Base-by-base conservation (phyloP, 1,140 invertebrate genomes). In the Cecropterus lyciades region DNA sequence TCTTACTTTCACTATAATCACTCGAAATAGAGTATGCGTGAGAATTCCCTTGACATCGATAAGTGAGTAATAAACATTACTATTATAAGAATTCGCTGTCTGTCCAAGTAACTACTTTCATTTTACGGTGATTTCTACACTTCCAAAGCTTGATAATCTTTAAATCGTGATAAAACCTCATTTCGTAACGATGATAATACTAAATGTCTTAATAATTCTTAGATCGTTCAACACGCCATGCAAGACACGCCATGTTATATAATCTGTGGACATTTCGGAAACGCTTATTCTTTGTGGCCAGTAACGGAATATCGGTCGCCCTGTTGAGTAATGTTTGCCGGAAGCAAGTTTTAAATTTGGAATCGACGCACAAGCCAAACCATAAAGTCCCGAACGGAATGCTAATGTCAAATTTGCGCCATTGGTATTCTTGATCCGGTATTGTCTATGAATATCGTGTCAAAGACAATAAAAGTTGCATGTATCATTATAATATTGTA, bases 301-400 rank as follows among this genome's bases (percentile, higher is more conserved):
- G 53, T 64, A 69, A 69, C 67, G 67, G 67, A 63, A 69, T 57
- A 56, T 64, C 20, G 20, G 10, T 33, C 40, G 57, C 67, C 62
- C 56, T 74, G 53, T 69, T 77, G 59, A 52, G 63, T 57, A 73
- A 72, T 63, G 57, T 57, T 55, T 72, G 65, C 64, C 75, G 73
- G 74, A 76, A 76, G 74, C 67, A 51, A 33, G 48, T 70, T 59
- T 75, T 78, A 75, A 78, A 73, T 79, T 75, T 76, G 77, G 77
- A 74, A 74, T 73, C 76, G 65, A 48, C 70, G 69, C 57, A 72
- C 63, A 55, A 65, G 43, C 40, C 30, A 33, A 49, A 27, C 10
- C 45, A 24, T 59, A 65, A 62, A 66, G 60, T 71, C 70, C 17
- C 33, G 68, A 70, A 48, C 37, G 52, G 77, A 73, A 79, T 79